These are phyloP conservation scores for Pseudobourletiella spinata DNA, from an alignment of 1,140 invertebrate species.

Conservation along the genomic window DNA sequence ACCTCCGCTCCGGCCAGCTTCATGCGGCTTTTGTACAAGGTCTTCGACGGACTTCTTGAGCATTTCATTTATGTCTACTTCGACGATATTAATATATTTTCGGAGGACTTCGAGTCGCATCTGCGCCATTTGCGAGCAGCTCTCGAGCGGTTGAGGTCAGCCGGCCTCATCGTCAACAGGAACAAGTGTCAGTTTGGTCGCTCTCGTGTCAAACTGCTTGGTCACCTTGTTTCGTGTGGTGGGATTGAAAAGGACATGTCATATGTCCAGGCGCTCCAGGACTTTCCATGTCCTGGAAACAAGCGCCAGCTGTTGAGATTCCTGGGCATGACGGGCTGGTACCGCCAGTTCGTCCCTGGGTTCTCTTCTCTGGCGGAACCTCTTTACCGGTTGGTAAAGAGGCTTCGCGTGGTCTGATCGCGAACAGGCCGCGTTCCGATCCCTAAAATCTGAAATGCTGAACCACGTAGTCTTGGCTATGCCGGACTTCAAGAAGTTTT, in stretches of 20 bases:
- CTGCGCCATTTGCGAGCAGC: conserved; percentile 25
- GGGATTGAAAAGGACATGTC: conserved; percentile 39
- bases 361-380: neutral
- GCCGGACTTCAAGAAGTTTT: conserved; percentile 10
- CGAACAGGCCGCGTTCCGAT: neutral
- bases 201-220: conserved; percentile 29
- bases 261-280: conserved; percentile 36
- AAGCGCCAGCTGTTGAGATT: conserved; percentile 39
- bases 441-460: neutral
- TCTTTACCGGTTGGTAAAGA: neutral
- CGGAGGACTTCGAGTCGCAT: conserved; percentile 36
- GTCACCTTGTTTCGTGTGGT: conserved; percentile 35
- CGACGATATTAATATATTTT: conserved; percentile 48
- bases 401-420: no score
- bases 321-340: conserved; percentile 40
- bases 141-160: conserved; percentile 18
- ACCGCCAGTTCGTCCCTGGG: conserved; percentile 37
- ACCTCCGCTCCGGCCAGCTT: conserved; percentile 45
- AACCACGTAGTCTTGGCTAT: conserved; percentile 15
- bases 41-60: conserved; percentile 36
- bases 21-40: conserved; percentile 45
- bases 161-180: conserved; percentile 34
- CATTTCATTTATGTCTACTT: conserved; percentile 43
- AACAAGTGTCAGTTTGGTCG: conserved; percentile 31
- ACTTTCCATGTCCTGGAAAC: conserved; percentile 37